A percentile compares a stretch with the other conserved stretches of the same genome.
Evolutionary conservation across 2,113 vertebrate genomes (phyloP).

Genomic region (Cheirogaleus medius): DNA sequence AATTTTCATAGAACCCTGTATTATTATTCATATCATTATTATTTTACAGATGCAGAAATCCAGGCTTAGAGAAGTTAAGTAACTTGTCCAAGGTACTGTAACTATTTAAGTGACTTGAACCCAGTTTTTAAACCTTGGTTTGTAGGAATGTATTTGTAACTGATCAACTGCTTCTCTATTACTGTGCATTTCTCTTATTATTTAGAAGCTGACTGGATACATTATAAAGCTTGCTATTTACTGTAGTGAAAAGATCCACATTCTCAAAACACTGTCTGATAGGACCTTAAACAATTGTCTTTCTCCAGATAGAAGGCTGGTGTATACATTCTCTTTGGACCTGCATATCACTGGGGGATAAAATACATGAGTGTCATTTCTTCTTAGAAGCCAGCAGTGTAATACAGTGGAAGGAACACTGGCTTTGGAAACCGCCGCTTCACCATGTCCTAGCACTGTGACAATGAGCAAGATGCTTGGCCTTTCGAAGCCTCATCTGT

Average conservation of each 20-base stretch:
- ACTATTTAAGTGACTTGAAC: background rate
- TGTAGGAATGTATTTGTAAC: constrained; percentile 24
- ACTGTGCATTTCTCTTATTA: background rate
- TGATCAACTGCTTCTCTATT: background rate
- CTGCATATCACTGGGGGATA: background rate
- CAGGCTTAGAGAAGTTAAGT: constrained; percentile 42
- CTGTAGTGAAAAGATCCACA: background rate
- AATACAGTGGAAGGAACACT: background rate
- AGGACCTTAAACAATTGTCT: background rate
- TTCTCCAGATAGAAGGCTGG: background rate
- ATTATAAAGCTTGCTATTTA: background rate
- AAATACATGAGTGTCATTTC: background rate
- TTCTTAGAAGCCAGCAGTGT: background rate
- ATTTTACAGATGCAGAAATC: constrained; percentile 22
- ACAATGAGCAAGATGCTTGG: background rate
- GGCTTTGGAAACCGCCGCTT: background rate
- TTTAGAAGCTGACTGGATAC: background rate
- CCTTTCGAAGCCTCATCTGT: background rate
- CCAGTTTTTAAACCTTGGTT: background rate
- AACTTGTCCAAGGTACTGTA: background rate
- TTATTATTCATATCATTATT: background rate
- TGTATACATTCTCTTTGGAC: background rate
- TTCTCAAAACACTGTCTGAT: background rate
- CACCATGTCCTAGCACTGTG: background rate
- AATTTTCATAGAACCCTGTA: background rate